Conservation (phyloP, 2,888 invertebrate genomes). For the Neoascia interrupta region DNA sequence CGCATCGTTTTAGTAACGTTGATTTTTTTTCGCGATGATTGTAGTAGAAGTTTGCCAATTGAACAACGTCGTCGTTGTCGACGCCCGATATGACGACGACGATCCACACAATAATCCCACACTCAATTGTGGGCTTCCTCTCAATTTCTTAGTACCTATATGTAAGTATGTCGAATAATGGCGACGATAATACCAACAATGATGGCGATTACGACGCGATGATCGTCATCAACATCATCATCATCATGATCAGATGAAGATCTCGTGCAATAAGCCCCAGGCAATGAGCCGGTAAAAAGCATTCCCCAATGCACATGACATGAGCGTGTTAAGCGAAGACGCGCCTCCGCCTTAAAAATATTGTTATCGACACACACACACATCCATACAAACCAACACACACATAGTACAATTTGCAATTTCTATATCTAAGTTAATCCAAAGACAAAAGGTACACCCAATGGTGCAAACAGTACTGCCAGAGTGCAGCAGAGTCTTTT, state of each 20-base stretch:
- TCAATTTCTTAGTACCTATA: conserved; percentile 57
- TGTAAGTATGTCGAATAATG: conserved; percentile 57
- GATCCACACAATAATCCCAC: conserved; percentile 56
- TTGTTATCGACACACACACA: neutral
- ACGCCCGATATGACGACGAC: too few species aligned
- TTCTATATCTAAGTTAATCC: too few species aligned
- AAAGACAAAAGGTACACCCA: conserved; percentile 14
- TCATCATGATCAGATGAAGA: conserved; percentile 56
- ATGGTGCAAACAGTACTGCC: neutral
- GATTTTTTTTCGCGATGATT: conserved; percentile 26
- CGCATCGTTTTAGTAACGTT: conserved; percentile 40
- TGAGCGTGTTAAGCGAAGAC: conserved; percentile 44
- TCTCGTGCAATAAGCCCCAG: conserved; percentile 59
- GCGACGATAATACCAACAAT: conserved; percentile 27
- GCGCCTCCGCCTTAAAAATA: conserved; percentile 58
- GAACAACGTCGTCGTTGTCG: too few species aligned
- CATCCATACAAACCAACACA: neutral
- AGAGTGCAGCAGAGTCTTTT: neutral
- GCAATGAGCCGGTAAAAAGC: conserved; percentile 56
- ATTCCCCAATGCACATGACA: conserved; percentile 56
- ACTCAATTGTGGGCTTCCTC: conserved; percentile 63
- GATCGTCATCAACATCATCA: conserved; percentile 8
- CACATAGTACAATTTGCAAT: conserved; percentile 48
- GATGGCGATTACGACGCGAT: conserved; percentile 6
- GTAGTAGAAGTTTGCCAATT: conserved; percentile 38